Evolutionary conservation across 2,113 vertebrate genomes (phyloP).

Genomic region (Oryctolagus cuniculus): mOryCun1.1 NC_091436.1:81229501-81230000

Average conservation of each 20-base stretch:
- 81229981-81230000: not conserved
- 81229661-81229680: too few species aligned
- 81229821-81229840: not conserved
- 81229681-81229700: too few species aligned
- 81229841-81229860: not conserved
- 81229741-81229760: not conserved
- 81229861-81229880: not conserved
- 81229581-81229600: not conserved
- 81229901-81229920: not conserved
- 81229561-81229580: not conserved
- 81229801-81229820: not conserved
- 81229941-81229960: constrained; percentile 3
- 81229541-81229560: not conserved
- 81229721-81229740: not conserved
- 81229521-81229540: not conserved
- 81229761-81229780: not conserved
- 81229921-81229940: not conserved
- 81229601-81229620: not conserved
- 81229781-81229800: not conserved
- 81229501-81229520: not conserved
- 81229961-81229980: not conserved
- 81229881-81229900: not conserved
- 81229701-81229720: too few species aligned
- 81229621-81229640: too few species aligned
- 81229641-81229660: too few species aligned